Conservation (phyloP, 2,113 vertebrate species). For the Ictalurus punctatus region DNA sequence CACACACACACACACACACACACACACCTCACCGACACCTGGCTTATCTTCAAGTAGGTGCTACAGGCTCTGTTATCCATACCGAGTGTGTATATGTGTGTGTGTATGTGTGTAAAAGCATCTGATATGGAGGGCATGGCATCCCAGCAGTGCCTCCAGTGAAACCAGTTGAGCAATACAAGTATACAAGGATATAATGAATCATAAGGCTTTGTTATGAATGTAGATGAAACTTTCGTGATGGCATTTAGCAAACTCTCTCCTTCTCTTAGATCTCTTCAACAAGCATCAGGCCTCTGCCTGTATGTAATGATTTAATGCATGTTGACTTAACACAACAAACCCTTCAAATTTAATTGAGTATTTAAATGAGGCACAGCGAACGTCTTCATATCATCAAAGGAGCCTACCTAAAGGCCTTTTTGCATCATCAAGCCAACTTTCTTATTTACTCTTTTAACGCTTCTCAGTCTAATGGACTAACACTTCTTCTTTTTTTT, state of each 20-base stretch:
- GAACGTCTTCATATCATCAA: background rate
- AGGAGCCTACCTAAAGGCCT: background rate
- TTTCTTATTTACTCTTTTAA: background rate
- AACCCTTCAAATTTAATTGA: background rate
- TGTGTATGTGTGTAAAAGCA: background rate
- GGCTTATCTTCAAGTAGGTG: conserved; percentile 49
- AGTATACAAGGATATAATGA: background rate
- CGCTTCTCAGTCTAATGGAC: background rate
- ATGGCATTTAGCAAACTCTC: background rate
- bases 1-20: conserved; percentile 17
- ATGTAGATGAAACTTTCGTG: conserved; percentile 14
- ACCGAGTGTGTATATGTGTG: background rate
- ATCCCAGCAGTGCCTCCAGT: conserved; percentile 9
- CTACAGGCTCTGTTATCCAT: conserved; percentile 49
- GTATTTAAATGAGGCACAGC: background rate
- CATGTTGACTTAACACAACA: conserved; percentile 13
- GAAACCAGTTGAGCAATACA: background rate
- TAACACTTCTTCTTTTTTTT: background rate
- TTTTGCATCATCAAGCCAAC: background rate
- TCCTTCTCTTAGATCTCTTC: background rate
- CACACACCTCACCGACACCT: conserved; percentile 34
- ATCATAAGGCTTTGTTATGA: conserved; percentile 5
- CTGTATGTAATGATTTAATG: background rate
- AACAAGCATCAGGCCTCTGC: background rate
- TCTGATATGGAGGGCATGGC: background rate